A percentile compares a stretch with the other conserved stretches of the same genome.
These are phyloP conservation scores for Odocoileus hemionus DNA, from an alignment of 2,113 vertebrate genomes.

Conservation along the genomic window DNA sequence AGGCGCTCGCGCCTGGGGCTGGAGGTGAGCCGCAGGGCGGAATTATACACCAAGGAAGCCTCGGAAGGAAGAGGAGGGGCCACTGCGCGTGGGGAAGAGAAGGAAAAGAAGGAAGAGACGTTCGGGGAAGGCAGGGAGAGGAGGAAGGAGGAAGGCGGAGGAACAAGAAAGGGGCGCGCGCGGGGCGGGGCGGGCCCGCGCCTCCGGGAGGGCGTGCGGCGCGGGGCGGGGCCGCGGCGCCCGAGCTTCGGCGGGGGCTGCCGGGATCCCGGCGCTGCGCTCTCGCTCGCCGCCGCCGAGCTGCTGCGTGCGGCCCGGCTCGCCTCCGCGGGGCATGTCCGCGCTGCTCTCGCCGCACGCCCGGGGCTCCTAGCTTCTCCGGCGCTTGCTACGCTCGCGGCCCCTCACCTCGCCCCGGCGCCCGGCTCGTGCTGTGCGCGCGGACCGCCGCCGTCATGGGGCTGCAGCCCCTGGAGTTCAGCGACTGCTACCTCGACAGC, in stretches of 20 bases:
- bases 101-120: conserved; percentile 37
- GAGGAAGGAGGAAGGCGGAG: not conserved
- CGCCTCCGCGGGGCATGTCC: not conserved
- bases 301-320: not conserved
- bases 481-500: conserved; percentile 97
- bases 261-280: not conserved
- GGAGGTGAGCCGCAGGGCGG: not conserved
- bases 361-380: not conserved
- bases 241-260: not conserved
- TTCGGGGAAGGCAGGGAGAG: not conserved
- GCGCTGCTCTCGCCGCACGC: not conserved
- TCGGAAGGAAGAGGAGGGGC: conserved; percentile 73
- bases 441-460: conserved; percentile 84
- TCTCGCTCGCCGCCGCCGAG: fast-evolving
- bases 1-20: not conserved
- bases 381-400: not conserved
- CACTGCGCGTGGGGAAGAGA: not conserved
- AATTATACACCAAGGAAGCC: not conserved
- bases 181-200: not conserved
- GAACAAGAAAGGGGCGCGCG: not conserved
- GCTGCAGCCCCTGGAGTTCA: conserved; percentile 96
- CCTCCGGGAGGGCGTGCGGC: not conserved
- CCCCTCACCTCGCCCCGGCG: not conserved
- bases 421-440: not conserved
- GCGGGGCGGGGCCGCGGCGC: not conserved